Conservation (phyloP, 1,140 invertebrate species). For the Steinernema feltiae region DNA sequence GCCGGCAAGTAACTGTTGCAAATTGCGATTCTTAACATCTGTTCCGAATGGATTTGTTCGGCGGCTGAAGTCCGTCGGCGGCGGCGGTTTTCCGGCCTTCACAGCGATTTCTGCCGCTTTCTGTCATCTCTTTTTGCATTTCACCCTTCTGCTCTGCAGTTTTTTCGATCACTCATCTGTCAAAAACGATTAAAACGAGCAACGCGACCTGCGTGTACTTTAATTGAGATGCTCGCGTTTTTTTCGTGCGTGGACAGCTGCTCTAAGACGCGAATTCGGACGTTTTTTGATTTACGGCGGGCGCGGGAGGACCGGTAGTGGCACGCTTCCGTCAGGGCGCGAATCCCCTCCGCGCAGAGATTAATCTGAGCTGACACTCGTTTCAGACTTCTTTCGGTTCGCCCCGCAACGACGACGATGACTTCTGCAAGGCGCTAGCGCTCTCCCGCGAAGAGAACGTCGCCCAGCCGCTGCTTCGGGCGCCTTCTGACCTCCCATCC, state of each 20-base stretch:
- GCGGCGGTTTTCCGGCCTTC: neutral
- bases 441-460: neutral
- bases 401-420: neutral
- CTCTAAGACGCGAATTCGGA: neutral
- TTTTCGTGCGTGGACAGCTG: conserved; percentile 7
- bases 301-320: neutral
- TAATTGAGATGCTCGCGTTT: neutral
- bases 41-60: no score
- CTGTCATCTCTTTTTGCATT: neutral
- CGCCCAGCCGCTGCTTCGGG: neutral
- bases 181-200: neutral
- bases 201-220: neutral
- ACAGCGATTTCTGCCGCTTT: neutral
- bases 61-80: no score
- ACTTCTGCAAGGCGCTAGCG: neutral
- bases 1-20: no score
- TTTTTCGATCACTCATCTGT: neutral
- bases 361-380: neutral
- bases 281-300: neutral
- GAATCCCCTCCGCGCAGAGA: neutral
- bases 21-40: no score
- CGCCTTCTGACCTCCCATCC: neutral
- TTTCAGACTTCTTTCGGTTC: neutral
- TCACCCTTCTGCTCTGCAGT: neutral
- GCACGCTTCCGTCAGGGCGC: neutral